These are phyloP conservation scores for Synergus itoensis DNA, from an alignment of 2,888 invertebrate genomes.

Conservation along the genomic window DNA sequence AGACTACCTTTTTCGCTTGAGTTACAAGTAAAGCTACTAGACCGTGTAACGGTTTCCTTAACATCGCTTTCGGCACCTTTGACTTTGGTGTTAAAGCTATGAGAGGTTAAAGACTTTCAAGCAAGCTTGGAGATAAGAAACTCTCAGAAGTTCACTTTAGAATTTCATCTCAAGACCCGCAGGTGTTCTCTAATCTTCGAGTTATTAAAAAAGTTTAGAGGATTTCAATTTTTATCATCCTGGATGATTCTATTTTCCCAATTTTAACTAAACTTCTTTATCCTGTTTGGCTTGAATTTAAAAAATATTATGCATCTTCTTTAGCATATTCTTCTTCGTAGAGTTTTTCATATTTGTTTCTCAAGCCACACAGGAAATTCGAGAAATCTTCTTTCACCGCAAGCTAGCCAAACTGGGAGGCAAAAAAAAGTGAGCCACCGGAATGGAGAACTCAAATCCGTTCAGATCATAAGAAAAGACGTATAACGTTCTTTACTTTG, in stretches of 20 bases:
- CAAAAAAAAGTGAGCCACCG: not conserved
- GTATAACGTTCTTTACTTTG: conserved; percentile 4
- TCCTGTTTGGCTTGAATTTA: not conserved
- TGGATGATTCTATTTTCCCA: too few relatives aligned
- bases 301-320: not conserved
- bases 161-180: not conserved
- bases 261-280: too few relatives aligned
- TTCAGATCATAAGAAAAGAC: not conserved
- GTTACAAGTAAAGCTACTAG: not conserved
- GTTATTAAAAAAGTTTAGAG: not conserved
- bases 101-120: conserved; percentile 21
- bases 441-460: not conserved
- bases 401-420: not conserved
- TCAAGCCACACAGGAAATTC: too few relatives aligned
- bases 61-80: conserved; percentile 9
- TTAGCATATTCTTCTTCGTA: too few relatives aligned
- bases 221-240: not conserved
- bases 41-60: not conserved
- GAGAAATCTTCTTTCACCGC: too few relatives aligned
- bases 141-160: not conserved
- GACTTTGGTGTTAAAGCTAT: conserved; percentile 9
- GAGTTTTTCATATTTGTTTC: too few relatives aligned
- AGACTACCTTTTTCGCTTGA: not conserved
- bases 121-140: not conserved
- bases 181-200: not conserved